Base-by-base conservation (phyloP, 2,888 invertebrate species). In the Cosmia pyralina region DNA sequence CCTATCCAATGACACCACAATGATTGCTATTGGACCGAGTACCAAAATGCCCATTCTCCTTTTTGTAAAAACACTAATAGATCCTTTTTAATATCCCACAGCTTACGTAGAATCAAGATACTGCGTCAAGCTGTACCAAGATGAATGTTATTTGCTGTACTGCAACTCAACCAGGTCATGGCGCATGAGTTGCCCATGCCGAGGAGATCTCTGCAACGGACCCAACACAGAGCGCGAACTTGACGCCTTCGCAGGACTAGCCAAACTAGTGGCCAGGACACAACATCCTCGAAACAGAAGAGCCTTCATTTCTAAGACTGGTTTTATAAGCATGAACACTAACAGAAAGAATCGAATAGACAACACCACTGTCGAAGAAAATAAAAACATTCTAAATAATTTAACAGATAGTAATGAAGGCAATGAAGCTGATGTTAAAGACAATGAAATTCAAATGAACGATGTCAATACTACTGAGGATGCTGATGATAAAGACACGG, bases 81-180 rank as follows among this genome's bases (percentile, higher is more conserved):
- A 17, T 55, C 0, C 4, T 17, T 28, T 17, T 68, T 76, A 69
- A 74, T 73, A 22, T 66, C 85, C 89, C 86, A 70, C 92, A 96
- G 96, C 95, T 3, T 92, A 94, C 85, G 82, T 89, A 8, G 95
- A 95, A 78, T 96, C 96, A 44, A 92, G 95, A 84, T 90, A 92
- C 79, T 96, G 96, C 84, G 94, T 95, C 15, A 96, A 95, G 83
- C 85, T 94, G 22, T 95, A 96, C 76, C 95, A 95, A 90, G 95
- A 96, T 74, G 95, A 95, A 88, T 96, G 96, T 87, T 95, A 95
- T 83, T 90, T 93, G 4, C 80, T 93, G 44, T 96, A 91, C 83
- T 96, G 96, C 86, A 95, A 94, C 87, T 90, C 95, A 0, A 94
- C 94, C 2, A 93, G 90, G 71, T 93, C 92, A 1, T 95, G 94